phyloP scores from a whole-genome alignment of 2,113 vertebrate species.

The Azemiops feae region DNA sequence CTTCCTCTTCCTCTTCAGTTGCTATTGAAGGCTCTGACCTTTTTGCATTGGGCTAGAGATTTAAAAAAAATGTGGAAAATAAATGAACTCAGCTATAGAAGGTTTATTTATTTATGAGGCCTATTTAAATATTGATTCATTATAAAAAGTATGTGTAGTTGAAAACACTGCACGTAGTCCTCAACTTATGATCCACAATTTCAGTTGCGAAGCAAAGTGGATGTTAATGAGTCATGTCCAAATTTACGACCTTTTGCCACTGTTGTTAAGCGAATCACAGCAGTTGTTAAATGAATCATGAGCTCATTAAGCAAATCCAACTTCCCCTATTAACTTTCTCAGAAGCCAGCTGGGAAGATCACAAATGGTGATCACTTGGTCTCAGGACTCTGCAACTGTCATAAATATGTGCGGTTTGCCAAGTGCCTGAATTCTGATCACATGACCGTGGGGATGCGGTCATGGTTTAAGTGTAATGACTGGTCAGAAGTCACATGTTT shows the following conservation, averaged over 20 bases:
- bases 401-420: background rate
- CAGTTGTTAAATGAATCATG: background rate
- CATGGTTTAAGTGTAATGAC: background rate
- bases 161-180: background rate
- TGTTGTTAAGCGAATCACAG: background rate
- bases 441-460: background rate
- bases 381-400: background rate
- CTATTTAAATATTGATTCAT: background rate
- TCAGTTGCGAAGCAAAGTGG: background rate
- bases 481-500: background rate
- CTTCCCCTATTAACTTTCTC: background rate
- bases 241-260: background rate
- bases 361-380: background rate
- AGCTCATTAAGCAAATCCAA: background rate
- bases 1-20: conserved; percentile 88
- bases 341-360: background rate
- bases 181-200: background rate
- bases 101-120: background rate
- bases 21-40: conserved; percentile 79
- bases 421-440: background rate
- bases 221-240: background rate
- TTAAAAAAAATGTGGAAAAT: conserved; percentile 8
- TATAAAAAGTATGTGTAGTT: background rate
- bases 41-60: conserved; percentile 82
- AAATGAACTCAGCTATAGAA: background rate